Conservation (phyloP, 2,797 vertebrate species). For the Morus bassanus region DNA sequence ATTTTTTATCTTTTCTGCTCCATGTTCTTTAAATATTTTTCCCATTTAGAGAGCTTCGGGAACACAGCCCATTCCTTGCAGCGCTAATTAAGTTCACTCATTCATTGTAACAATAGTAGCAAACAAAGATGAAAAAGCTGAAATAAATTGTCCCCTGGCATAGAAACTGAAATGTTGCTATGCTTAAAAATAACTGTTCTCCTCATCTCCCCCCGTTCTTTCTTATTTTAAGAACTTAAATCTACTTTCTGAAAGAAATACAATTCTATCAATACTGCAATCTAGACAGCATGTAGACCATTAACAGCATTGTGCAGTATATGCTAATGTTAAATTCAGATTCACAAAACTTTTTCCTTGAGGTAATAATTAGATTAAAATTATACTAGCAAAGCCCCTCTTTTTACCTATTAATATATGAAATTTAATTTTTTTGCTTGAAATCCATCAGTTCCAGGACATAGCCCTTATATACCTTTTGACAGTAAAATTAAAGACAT, state of each 20-base stretch:
- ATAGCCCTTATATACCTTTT: constrained; percentile 55
- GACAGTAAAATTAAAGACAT: constrained; percentile 73
- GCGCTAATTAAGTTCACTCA: constrained; percentile 65
- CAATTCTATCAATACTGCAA: constrained; percentile 51
- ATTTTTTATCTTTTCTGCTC: constrained; percentile 28
- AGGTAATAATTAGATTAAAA: constrained; percentile 70
- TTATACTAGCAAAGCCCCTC: constrained; percentile 20
- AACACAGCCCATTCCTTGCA: constrained; percentile 9
- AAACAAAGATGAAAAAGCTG: constrained; percentile 47
- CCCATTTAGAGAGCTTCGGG: constrained; percentile 26
- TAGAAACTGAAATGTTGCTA: background rate
- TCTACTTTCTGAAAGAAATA: constrained; percentile 49
- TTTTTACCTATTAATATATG: constrained; percentile 60
- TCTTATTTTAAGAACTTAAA: constrained; percentile 21
- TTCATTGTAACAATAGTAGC: constrained; percentile 57
- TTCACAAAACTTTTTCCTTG: constrained; percentile 42
- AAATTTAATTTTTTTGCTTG: constrained; percentile 57
- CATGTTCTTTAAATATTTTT: constrained; percentile 34
- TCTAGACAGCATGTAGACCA: constrained; percentile 18
- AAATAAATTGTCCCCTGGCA: constrained; percentile 24
- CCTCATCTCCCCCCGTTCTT: background rate
- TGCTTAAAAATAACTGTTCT: constrained; percentile 19
- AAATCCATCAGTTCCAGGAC: constrained; percentile 65
- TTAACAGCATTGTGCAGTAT: constrained; percentile 27
- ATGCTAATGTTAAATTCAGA: constrained; percentile 39